Evolutionary conservation across 2,797 vertebrate genomes (phyloP), one percentile per base, ranked within the genome.

Genomic region (Taenioides sp.): DNA sequence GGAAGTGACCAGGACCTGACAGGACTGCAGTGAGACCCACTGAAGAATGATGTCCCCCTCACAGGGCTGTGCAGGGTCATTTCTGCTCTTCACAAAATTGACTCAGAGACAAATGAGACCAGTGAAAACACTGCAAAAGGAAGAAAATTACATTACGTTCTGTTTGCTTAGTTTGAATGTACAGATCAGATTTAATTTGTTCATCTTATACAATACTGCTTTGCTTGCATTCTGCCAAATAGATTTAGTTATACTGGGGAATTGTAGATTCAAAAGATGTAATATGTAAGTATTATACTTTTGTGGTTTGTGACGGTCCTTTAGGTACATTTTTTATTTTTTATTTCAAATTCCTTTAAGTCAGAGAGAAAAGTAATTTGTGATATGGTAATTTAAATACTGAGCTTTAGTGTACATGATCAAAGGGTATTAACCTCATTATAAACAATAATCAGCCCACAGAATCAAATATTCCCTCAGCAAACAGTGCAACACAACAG

Each of bases 1-100:
- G 72, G 63, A 77, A 73, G 65, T 22, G 69, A 82, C 52, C 37
- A 70, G 57, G 73, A 72, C 69, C 16, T n/a, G 11, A 52, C 25
- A 60, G 58, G 25, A 23, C 58, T 52, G 34, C 34, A 37, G 34
- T 37, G 25, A 57, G 2, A 16, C 40, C 22, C 65, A 77, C 64
- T 77, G 70, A 57, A 57, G 54, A 57, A 57, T 57, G 22, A 57
- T 57, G 54, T 23, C 12, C 22, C 54, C 22, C 54, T 57, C 54
- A 57, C 11, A 57, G 54, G 22, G 22, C 54, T 55, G 54, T 55
- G n/a, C 54, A 55, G 6, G 54, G 11, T 23, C n/a, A 55, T 55
- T 55, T 52, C n/a, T 55, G 22, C n/a, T 55, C 11, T 12, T 55
- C 54, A 55, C 7, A 10, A 55, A 55, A 23, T 55, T 10, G 5